Base-by-base conservation (phyloP, 2,113 vertebrate genomes). In the Eretmochelys imbricata region DNA sequence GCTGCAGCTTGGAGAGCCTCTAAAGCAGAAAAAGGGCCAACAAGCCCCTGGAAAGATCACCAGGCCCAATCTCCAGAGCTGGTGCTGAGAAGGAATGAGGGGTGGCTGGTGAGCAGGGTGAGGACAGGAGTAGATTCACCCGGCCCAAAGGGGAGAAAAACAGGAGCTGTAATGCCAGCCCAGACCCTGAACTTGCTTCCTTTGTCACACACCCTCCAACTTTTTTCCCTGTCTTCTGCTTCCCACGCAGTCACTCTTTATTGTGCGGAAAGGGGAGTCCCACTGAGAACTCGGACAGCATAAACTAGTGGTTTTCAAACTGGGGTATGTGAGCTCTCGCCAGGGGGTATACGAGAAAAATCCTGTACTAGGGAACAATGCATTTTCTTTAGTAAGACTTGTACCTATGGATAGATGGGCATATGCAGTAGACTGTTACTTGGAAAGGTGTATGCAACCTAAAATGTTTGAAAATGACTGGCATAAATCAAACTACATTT, bases 201-300 rank as follows among this genome's bases (percentile, higher is more conserved):
- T 13, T 35, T 50, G 35, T 35, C 49, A 8, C 35, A 38, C 62
- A 22, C 35, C 9, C 49, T n/a, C 29, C 29, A 29, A 12, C 8
- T 3, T 27, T 25, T 35, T 6, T 16, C 25, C 69, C n/a, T 6
- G 6, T n/a, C 20, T 27, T 3, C 2, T 24, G 29, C 4, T 17
- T n/a, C 11, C 31, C 42, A 17, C 38, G 12, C 35, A 11, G 9
- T 38, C 62, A 57, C 42, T 35, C 46, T 50, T 27, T 38, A 78
- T 4, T 4, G 27, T 11, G 3, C 17, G 20, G 72, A 31, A 22
- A 9, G 31, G 82, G 57, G 3, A 31, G 51, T 8, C 69, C 13
- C 3, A 35, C 59, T 8, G 59, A 7, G 6, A 65, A 35, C 59
- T 16, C 8, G 59, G 59, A 65, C 62, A 65, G 62, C 62, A 17